phyloP scores from a whole-genome alignment of 2,797 vertebrate species.

The Myiotriccus ornatus region DNA sequence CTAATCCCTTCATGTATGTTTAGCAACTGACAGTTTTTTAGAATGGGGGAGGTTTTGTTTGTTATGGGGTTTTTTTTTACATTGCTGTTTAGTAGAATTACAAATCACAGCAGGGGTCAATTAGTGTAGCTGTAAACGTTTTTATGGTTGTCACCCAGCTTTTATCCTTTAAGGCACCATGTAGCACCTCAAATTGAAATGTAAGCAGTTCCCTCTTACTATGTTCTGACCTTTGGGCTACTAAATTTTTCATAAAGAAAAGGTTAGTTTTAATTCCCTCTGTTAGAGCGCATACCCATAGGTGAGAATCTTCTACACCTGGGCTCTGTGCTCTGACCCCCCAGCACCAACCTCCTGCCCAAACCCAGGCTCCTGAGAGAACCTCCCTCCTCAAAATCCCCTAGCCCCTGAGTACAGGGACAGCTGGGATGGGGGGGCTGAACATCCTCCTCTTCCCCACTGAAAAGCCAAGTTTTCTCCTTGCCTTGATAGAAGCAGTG shows the following conservation, averaged over 20 bases:
- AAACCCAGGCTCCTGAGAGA: not conserved
- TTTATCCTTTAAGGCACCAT: slow-evolving; percentile 13
- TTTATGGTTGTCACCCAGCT: not conserved
- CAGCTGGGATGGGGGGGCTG: not conserved
- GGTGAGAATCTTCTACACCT: not conserved
- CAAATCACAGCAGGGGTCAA: slow-evolving; percentile 37
- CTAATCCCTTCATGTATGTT: not conserved
- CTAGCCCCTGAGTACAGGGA: too few species aligned
- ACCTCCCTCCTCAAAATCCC: fast-evolving
- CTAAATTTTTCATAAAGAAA: not conserved
- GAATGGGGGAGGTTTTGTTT: not conserved
- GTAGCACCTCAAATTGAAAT: not conserved
- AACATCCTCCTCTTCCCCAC: not conserved
- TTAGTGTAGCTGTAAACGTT: slow-evolving; percentile 2
- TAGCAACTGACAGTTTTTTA: not conserved
- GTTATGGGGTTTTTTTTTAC: not conserved
- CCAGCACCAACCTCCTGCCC: not conserved
- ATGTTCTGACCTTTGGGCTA: not conserved
- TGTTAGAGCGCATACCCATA: fast-evolving
- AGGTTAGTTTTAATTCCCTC: not conserved
- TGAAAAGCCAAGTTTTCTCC: not conserved
- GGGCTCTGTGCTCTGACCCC: not conserved
- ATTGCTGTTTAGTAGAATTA: slow-evolving; percentile 18
- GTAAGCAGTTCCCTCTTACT: not conserved
- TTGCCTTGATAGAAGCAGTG: not conserved